Evolutionary conservation across 1,140 invertebrate species (phyloP).

Genomic region (Aphaenogaster ashmeadi): DNA sequence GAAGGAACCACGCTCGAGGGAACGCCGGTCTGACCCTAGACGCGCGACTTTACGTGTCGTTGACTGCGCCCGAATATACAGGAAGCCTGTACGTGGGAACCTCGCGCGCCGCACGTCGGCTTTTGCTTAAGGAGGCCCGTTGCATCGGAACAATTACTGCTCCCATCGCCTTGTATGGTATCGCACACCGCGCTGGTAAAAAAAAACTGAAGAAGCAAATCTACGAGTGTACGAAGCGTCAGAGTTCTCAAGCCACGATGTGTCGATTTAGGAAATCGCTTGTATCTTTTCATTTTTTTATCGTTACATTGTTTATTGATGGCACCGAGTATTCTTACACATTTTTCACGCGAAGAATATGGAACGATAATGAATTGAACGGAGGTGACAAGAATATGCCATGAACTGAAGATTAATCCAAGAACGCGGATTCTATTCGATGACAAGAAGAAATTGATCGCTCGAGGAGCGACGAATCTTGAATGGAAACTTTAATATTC

Average conservation of each 20-base stretch:
- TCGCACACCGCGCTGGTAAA: slow-evolving; percentile 24
- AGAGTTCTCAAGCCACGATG: not conserved
- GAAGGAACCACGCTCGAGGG: slow-evolving; percentile 74
- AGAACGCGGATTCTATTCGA: not conserved
- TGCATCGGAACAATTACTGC: slow-evolving; percentile 71
- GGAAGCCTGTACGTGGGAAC: slow-evolving; percentile 75
- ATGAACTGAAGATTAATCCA: not conserved
- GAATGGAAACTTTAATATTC: slow-evolving; percentile 39
- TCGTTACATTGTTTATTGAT: not conserved
- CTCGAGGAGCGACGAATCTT: not conserved
- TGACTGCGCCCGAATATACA: slow-evolving; percentile 76
- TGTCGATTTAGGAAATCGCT: not conserved
- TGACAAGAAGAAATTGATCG: not conserved
- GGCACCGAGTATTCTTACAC: not conserved
- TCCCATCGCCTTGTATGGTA: slow-evolving; percentile 47
- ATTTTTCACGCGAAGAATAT: no score
- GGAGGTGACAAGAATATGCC: not conserved
- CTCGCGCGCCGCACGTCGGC: slow-evolving; percentile 49
- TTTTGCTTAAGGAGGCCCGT: slow-evolving; percentile 63
- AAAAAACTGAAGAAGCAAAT: slow-evolving; percentile 1
- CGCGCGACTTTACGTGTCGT: slow-evolving; percentile 76
- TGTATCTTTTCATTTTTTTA: not conserved
- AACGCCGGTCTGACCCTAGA: slow-evolving; percentile 72
- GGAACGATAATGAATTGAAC: not conserved
- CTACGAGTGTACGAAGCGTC: not conserved